Conservation (phyloP, 2,888 invertebrate species). For the Phaedon cochleariae region DNA sequence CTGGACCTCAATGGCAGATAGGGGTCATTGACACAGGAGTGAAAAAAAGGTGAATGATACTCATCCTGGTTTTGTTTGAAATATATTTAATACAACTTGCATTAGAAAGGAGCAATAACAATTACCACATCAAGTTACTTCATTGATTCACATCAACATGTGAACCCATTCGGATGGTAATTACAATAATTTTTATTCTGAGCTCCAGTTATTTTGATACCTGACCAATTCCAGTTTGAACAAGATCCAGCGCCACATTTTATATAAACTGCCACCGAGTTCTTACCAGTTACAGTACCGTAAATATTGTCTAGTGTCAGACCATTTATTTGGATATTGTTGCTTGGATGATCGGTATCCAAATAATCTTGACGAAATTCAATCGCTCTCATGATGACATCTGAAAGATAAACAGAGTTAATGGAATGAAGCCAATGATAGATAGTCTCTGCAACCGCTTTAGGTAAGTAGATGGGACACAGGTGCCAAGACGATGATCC, state of each 20-base stretch:
- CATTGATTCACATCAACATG: conserved; percentile 10
- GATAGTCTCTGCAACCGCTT: no score
- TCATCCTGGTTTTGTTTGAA: no score
- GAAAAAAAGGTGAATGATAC: no score
- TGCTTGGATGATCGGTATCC: conserved; percentile 11
- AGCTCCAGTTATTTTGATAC: conserved; percentile 14
- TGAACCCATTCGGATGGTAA: conserved; percentile 17
- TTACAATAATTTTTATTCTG: conserved; percentile 18
- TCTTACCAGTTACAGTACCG: conserved; percentile 20
- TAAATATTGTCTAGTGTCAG: conserved; percentile 15
- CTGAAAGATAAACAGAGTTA: neutral
- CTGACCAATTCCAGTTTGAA: conserved; percentile 22
- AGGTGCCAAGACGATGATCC: no score
- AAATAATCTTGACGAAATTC: conserved; percentile 24
- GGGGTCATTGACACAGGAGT: no score
- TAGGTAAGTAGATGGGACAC: no score
- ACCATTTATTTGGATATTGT: conserved; percentile 14
- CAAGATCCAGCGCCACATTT: conserved; percentile 14
- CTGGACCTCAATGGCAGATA: no score
- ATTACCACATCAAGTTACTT: neutral
- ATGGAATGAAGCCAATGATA: no score
- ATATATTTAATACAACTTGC: no score
- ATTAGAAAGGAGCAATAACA: no score
- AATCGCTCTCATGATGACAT: neutral
- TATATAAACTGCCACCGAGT: conserved; percentile 18